Evolutionary conservation across 2,113 vertebrate genomes (phyloP), one percentile per base, ranked within the genome.

Genomic region (Oenanthe melanoleuca): DNA sequence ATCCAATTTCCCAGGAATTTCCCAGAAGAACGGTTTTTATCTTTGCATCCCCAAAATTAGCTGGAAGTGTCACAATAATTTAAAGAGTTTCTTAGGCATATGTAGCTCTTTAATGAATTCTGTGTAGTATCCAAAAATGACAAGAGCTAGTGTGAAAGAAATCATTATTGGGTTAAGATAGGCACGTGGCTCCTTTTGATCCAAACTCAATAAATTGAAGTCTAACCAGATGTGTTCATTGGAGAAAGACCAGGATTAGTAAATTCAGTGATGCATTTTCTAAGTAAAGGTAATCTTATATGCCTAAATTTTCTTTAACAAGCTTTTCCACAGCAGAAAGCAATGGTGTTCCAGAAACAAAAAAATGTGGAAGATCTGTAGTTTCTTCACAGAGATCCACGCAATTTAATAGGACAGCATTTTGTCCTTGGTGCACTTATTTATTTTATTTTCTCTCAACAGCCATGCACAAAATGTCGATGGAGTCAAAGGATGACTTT

Each of bases 381-480:
- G 20, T 59, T 55, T 72, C 37, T 65, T 81, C 53, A 44, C 37
- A 86, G 67, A 70, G 24, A 88, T 22, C 16, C 33, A 72, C 49
- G 72, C 25, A 89, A 31, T 22, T 78, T 80, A 86, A 52, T 10
- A 72, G 50, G 18, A 81, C 16, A 61, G 12, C 1, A 2, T 56
- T 83, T 78, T 47, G 53, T 86, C 53, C 29, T 47, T 55, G 52
- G 29, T 82, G 66, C 24, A 69, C 70, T 84, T 55, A 74, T 84
- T 81, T 91, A 60, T 86, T 90, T 93, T 90, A 63, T 70, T 82
- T 92, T 85, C 85, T 83, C 21, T 86, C 47, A 69, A 70, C 24
- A 80, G n/a, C 26, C 42, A 80, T 6, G 18, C 50, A 89, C 20
- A 89, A 87, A 78, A 86, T 47, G 19, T 89, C 87, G 70, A 92